Evolutionary conservation across 2,888 invertebrate species (phyloP), one percentile per base, ranked within the genome.

Genomic region (Notocelia uddmanniana): DNA sequence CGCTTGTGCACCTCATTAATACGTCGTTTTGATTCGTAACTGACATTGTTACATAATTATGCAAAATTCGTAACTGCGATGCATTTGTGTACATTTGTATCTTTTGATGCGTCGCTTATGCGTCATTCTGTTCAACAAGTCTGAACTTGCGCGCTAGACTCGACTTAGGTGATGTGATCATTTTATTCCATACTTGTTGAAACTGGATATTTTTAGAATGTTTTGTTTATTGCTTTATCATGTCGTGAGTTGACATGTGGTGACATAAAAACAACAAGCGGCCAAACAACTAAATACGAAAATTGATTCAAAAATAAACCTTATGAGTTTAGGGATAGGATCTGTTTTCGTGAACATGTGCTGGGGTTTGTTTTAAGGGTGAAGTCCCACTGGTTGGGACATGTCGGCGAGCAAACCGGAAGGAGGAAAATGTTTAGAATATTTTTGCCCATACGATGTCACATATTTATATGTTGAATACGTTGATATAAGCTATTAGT

Each of bases 351-450:
- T 26, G 13, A n/a, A 6, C n/a, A 41, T 18, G 10, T 13, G 19
- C 6, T 37, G 15, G 21, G 9, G 21, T 62, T 64, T 37, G 52
- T 26, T 23, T 23, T 64, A 52, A 54, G 68, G 52, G 68, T 68
- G 50, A 21, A 13, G 52, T 41, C 13, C 13, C 58, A 68, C 59
- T 68, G 45, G 66, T 67, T 26, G 18, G 26, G 45, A 67, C 66
- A 57, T n/a, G 66, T 67, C 45, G 1, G 50, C 41, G 52, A n/a
- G 52, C 11, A 66, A 50, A 8, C 52, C 70, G 70, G 66, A 71
- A 71, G 58, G 66, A 66, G 70, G 70, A 71, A 71, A 66, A 71
- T 54, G 37, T 52, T 19, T 58, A 54, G 19, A 10, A 31, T 64
- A 18, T 68, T 60, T 13, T 37, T 15, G 8, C 6, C 34, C 2